phyloP scores from a whole-genome alignment of 2,797 vertebrate species.

The Leptodactylus fallax region DNA sequence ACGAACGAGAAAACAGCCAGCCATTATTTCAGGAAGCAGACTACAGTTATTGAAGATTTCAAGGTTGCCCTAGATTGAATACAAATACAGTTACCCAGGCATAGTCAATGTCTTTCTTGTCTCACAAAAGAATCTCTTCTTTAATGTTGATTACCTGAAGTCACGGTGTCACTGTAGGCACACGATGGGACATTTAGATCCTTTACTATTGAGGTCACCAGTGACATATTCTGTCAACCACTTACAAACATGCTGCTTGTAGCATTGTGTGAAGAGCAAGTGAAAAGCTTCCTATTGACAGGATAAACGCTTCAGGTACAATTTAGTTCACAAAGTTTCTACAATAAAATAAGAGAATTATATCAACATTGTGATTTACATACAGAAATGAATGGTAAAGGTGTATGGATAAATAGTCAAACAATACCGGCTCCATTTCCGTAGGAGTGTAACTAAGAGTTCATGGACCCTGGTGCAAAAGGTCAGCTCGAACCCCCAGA shows the following conservation, averaged over 20 bases:
- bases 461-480: too few relatives aligned
- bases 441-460: too few relatives aligned
- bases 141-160: slow-evolving; percentile 35
- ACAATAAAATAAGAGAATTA: neutral
- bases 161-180: slow-evolving; percentile 14
- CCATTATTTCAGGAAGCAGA: slow-evolving; percentile 34
- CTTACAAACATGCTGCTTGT: neutral
- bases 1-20: slow-evolving; percentile 5
- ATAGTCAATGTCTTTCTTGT: slow-evolving; percentile 40
- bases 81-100: slow-evolving; percentile 23
- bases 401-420: neutral
- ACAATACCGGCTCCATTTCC: neutral
- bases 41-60: slow-evolving; percentile 43
- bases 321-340: neutral
- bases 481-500: too few relatives aligned
- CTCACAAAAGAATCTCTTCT: slow-evolving; percentile 33
- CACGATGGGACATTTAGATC: slow-evolving; percentile 43
- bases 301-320: neutral
- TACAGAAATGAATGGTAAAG: neutral
- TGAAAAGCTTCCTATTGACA: slow-evolving; percentile 23
- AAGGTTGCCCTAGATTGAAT: slow-evolving; percentile 40
- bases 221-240: slow-evolving; percentile 27
- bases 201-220: slow-evolving; percentile 27
- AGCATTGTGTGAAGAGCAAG: slow-evolving; percentile 33
- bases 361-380: neutral